Percentiles rank a stretch among this genome's conserved stretches.
Evolutionary conservation across 2,797 vertebrate genomes (phyloP).

Genomic region (Morelia viridis): DNA sequence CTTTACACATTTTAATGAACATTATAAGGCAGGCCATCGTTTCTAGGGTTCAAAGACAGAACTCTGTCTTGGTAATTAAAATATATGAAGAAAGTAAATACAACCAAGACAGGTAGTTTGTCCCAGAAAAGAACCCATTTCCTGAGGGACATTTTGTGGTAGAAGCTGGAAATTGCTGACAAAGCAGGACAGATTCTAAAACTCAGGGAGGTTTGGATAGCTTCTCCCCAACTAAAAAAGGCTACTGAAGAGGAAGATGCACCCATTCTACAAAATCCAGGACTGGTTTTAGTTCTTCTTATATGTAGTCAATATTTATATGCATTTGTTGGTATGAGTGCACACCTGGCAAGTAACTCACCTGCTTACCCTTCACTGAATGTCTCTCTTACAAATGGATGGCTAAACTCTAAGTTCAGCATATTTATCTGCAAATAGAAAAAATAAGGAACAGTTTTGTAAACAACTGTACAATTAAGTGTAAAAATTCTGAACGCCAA

Average conservation of each 20-base stretch:
- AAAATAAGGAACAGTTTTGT: not conserved
- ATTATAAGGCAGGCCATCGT: too few species aligned
- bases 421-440: not conserved
- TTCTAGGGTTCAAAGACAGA: too few species aligned
- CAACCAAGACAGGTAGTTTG: not conserved
- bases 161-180: not conserved
- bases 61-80: too few species aligned
- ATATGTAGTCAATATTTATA: not conserved
- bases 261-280: not conserved
- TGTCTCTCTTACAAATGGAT: not conserved
- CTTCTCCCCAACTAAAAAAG: not conserved
- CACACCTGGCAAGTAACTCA: not conserved
- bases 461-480: not conserved
- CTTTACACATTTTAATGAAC: too few species aligned
- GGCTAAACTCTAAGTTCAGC: not conserved
- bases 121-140: not conserved
- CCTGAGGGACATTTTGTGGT: not conserved
- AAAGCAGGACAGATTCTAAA: not conserved
- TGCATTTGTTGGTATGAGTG: not conserved
- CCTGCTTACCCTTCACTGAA: not conserved
- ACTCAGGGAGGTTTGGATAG: not conserved
- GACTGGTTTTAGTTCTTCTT: not conserved
- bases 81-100: not conserved
- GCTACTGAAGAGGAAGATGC: not conserved
- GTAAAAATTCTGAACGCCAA: not conserved